phyloP scores from a whole-genome alignment of 2,888 invertebrate species.

The Dryococelus australis region DNA sequence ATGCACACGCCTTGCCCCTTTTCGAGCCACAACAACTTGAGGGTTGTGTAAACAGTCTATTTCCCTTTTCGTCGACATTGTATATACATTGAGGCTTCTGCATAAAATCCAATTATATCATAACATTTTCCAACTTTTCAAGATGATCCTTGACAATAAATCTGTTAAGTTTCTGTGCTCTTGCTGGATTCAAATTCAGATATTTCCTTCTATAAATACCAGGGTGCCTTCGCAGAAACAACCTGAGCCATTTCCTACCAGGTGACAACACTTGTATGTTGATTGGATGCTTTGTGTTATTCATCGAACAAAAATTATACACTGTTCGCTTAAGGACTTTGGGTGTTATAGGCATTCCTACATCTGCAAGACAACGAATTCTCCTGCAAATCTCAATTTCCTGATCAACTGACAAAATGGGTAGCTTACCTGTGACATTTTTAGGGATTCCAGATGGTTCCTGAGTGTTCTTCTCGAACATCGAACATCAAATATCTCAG shows the following conservation, averaged over 20 bases:
- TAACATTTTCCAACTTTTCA: slow-evolving; percentile 46
- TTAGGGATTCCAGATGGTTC: not conserved
- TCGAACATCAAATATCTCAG: not conserved
- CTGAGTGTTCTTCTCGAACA: not conserved
- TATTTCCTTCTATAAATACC: slow-evolving; percentile 48
- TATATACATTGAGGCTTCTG: slow-evolving; percentile 49
- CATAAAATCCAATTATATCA: slow-evolving; percentile 46
- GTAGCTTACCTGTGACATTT: not conserved
- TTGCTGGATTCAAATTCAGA: slow-evolving; percentile 50
- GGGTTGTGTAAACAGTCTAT: slow-evolving; percentile 51
- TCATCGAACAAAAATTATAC: not conserved
- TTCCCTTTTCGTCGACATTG: slow-evolving; percentile 54
- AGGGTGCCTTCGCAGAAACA: slow-evolving; percentile 47
- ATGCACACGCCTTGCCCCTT: slow-evolving; percentile 52
- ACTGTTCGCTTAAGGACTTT: not conserved
- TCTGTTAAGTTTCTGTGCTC: slow-evolving; percentile 50
- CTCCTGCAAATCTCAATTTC: not conserved
- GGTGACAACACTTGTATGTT: slow-evolving; percentile 25
- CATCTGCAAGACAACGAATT: not conserved
- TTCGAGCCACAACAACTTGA: slow-evolving; percentile 50
- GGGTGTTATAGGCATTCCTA: slow-evolving; percentile 3
- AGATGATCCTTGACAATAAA: slow-evolving; percentile 50
- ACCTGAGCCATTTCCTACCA: slow-evolving; percentile 47
- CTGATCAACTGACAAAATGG: not conserved
- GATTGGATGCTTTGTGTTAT: not conserved